Conservation (phyloP, 2,797 vertebrate genomes). For the Anniella stebbinsi region DNA sequence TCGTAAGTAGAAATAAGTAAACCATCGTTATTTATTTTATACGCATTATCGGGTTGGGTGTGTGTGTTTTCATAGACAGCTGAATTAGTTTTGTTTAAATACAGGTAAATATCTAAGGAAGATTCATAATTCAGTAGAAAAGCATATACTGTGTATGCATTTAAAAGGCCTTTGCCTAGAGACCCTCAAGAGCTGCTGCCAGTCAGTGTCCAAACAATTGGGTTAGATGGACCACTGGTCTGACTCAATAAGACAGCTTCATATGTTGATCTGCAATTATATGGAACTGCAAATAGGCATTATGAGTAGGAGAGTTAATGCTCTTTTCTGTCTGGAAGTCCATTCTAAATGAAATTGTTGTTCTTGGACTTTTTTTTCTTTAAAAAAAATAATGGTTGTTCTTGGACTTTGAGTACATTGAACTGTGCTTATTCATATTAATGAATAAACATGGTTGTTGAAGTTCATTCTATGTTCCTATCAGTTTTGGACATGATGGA, state of each 20-base stretch:
- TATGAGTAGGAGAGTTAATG: neutral
- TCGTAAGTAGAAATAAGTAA: constrained; percentile 84
- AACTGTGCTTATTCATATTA: neutral
- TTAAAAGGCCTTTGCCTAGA: neutral
- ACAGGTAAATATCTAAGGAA: neutral
- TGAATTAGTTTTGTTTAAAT: neutral
- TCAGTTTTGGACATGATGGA: neutral
- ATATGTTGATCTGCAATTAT: neutral
- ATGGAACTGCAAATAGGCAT: too few relatives aligned
- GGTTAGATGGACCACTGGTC: neutral
- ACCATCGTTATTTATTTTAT: neutral
- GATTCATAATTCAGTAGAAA: neutral
- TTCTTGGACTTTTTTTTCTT: neutral
- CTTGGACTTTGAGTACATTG: neutral
- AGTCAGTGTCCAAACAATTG: neutral
- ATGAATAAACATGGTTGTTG: neutral
- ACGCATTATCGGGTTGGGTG: neutral
- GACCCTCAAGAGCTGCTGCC: neutral
- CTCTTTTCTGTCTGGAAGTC: neutral
- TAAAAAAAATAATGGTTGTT: constrained; percentile 29
- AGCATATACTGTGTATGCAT: too few relatives aligned
- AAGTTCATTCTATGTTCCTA: neutral
- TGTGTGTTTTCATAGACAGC: neutral
- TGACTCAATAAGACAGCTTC: constrained; percentile 14
- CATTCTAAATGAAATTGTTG: neutral